Conservation (phyloP, 2,113 vertebrate species). For the Microcebus murinus region DNA sequence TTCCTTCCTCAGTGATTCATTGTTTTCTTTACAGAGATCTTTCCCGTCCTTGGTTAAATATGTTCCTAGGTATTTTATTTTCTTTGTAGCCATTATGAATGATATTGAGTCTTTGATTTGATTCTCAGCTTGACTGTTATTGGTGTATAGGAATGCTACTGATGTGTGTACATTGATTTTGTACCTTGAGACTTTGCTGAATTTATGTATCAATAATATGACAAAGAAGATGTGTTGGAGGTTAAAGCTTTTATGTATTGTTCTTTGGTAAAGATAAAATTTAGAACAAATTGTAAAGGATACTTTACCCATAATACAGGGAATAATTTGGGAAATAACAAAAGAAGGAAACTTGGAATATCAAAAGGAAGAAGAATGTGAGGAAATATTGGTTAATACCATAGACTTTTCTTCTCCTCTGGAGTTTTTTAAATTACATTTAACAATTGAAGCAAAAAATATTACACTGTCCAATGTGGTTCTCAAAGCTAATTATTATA, state of each 20-base stretch:
- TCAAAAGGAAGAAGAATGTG: neutral
- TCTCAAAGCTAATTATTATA: conserved; percentile 5
- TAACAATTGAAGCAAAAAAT: conserved; percentile 29
- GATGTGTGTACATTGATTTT: too few relatives aligned
- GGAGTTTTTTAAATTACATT: neutral
- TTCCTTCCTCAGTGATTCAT: too few relatives aligned
- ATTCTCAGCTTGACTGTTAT: too few relatives aligned
- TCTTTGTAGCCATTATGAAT: too few relatives aligned
- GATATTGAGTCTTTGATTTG: too few relatives aligned
- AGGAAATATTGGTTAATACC: neutral
- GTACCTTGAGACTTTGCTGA: too few relatives aligned
- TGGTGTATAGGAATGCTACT: too few relatives aligned
- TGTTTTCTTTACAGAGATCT: too few relatives aligned
- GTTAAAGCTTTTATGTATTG: neutral
- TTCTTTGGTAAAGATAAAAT: neutral
- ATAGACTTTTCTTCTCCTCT: neutral
- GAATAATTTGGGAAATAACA: neutral
- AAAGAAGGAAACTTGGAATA: neutral
- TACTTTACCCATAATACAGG: neutral
- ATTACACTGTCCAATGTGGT: neutral
- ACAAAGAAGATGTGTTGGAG: neutral
- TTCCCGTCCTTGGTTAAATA: too few relatives aligned
- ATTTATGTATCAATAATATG: neutral
- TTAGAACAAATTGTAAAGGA: neutral
- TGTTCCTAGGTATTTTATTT: too few relatives aligned